Conservation (phyloP, 2,797 vertebrate genomes). For the Mormyrops attenuatus region DNA sequence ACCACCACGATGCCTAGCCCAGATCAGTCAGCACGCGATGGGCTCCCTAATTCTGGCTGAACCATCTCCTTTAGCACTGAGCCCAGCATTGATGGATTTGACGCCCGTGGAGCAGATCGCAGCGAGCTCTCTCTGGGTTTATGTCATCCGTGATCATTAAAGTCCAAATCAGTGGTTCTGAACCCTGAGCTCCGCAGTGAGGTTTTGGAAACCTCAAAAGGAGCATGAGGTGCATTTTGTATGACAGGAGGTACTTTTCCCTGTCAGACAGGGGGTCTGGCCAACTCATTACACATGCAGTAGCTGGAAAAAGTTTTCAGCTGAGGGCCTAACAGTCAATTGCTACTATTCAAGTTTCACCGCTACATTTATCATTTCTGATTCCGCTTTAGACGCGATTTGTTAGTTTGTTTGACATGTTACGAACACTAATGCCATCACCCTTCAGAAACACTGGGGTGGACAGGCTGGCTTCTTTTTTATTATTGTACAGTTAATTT, state of each 20-base stretch:
- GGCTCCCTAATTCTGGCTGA: neutral
- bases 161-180: conserved; percentile 5
- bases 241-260: neutral
- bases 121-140: neutral
- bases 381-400: neutral
- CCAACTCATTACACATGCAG: neutral
- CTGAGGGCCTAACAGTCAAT: neutral
- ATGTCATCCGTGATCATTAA: neutral
- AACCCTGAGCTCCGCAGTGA: neutral
- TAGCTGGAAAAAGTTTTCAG: neutral
- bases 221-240: neutral
- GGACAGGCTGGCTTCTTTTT: neutral
- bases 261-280: neutral
- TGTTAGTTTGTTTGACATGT: neutral
- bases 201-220: neutral
- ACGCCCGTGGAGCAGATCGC: neutral
- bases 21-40: neutral
- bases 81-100: neutral
- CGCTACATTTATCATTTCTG: neutral
- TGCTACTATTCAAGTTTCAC: neutral
- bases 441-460: neutral
- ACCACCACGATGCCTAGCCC: neutral
- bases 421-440: neutral
- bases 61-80: neutral
- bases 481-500: neutral